Conservation (phyloP, 2,113 vertebrate genomes). For the Ellobius talpinus region DNA sequence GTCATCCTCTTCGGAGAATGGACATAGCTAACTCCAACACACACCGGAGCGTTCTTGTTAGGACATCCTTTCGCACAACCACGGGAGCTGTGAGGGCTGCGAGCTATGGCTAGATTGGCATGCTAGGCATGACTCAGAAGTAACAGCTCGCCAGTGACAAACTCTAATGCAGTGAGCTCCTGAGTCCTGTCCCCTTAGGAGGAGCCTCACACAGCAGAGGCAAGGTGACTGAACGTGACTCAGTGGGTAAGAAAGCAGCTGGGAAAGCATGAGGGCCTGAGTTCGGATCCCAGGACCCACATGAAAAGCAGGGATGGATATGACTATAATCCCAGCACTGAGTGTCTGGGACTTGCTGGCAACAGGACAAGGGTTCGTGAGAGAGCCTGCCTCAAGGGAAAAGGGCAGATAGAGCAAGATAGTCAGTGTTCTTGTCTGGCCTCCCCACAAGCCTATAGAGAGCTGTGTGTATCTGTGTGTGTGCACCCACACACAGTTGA, state of each 20-base stretch:
- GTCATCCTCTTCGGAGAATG: not conserved
- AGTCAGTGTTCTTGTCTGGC: not conserved
- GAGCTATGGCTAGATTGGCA: not conserved
- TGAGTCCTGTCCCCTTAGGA: not conserved
- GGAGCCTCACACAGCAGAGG: not conserved
- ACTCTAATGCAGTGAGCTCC: not conserved
- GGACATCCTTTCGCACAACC: not conserved
- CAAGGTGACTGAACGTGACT: not conserved
- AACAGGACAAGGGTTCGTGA: not conserved
- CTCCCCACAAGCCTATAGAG: not conserved
- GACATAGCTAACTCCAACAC: not conserved
- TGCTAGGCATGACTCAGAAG: not conserved
- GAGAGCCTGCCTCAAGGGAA: not conserved
- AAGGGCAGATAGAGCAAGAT: not conserved
- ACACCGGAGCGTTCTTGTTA: not conserved
- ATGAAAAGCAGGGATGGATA: not conserved
- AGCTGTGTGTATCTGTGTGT: not conserved
- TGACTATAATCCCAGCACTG: not conserved
- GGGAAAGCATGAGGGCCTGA: not conserved
- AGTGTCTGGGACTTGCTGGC: not conserved
- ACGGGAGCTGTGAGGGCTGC: not conserved
- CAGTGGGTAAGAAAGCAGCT: not conserved
- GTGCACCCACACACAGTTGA: not conserved
- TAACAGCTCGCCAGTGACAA: rapidly evolving
- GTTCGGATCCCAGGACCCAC: not conserved